These are phyloP conservation scores for Dromiciops gliroides DNA, from an alignment of 2,113 vertebrate genomes.

Conservation along the genomic window DNA sequence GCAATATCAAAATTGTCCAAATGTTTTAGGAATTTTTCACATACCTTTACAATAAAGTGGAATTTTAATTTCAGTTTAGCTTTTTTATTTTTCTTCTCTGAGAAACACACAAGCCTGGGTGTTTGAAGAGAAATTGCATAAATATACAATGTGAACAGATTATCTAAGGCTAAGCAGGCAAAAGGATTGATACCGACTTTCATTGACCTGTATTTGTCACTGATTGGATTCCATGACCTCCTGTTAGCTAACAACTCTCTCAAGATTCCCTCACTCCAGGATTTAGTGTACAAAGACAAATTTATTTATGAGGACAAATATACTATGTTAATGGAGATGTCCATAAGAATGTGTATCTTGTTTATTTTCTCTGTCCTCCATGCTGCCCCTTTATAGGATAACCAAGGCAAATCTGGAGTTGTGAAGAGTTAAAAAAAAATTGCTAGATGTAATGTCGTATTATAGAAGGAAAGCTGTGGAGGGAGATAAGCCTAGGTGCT, in stretches of 20 bases:
- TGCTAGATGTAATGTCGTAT: not conserved
- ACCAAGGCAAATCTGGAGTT: not conserved
- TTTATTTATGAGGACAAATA: not conserved
- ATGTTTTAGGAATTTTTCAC: not conserved
- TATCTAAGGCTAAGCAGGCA: not conserved
- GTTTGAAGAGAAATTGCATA: not conserved
- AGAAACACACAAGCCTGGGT: not conserved
- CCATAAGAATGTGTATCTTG: not conserved
- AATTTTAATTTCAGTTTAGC: not conserved
- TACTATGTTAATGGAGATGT: not conserved
- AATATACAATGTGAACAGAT: not conserved
- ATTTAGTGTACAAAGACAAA: not conserved
- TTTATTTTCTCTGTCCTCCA: not conserved
- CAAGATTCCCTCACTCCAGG: not conserved
- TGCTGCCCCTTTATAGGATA: not conserved
- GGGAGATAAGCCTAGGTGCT: not conserved
- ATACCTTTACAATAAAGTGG: not conserved
- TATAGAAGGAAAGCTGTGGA: not conserved
- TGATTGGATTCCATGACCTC: not conserved
- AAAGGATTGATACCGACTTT: not conserved
- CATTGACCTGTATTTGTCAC: not conserved
- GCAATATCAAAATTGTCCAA: constrained; percentile 10
- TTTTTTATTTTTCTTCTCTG: not conserved
- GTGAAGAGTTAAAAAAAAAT: constrained; percentile 13
- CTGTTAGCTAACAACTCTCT: no score